Evolutionary conservation across 2,113 vertebrate species (phyloP).

Genomic region (Felis catus): DNA sequence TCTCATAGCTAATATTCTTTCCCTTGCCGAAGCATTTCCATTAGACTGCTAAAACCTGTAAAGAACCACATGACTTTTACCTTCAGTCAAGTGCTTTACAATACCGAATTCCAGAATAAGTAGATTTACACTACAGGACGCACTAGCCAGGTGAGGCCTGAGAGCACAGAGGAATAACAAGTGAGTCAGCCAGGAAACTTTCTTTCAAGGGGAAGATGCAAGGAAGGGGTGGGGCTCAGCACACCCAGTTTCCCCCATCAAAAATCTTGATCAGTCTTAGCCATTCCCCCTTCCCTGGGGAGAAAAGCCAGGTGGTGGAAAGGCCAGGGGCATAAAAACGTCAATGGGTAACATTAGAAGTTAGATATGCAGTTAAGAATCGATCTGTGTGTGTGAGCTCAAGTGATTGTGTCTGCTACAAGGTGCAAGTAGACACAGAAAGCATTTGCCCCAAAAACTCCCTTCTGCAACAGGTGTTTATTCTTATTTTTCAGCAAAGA

Average conservation of each 20-base stretch:
- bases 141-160: neutral
- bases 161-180: neutral
- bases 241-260: neutral
- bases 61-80: neutral
- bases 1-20: neutral
- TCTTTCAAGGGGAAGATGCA: neutral
- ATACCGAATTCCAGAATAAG: neutral
- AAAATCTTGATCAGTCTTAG: neutral
- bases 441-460: neutral
- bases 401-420: neutral
- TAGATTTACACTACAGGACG: neutral
- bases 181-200: neutral
- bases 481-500: constrained; percentile 4
- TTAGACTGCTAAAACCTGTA: neutral
- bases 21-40: neutral
- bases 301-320: neutral
- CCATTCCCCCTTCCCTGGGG: neutral
- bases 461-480: neutral
- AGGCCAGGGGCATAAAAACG: neutral
- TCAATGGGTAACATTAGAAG: neutral
- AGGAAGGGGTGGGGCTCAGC: neutral
- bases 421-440: neutral
- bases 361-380: neutral
- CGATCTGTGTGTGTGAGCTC: neutral
- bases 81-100: neutral